These are phyloP conservation scores for Prunella fulvescens DNA, from an alignment of 2,113 vertebrate genomes.

Conservation along the genomic window DNA sequence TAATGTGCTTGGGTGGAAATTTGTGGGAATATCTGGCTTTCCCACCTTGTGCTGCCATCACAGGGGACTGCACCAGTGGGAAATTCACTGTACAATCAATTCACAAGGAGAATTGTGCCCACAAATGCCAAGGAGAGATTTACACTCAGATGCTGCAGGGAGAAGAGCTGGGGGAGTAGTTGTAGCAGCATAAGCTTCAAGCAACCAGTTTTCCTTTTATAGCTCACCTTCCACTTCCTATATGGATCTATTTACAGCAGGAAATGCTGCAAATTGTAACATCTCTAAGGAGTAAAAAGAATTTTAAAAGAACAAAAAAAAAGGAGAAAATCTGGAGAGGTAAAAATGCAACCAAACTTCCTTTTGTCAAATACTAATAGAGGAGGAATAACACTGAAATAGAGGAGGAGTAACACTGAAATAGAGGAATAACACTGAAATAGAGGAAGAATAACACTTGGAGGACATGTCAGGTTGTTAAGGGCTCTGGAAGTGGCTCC, in stretches of 20 bases:
- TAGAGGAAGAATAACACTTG: neutral
- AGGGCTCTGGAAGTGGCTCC: neutral
- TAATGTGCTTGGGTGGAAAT: neutral
- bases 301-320: neutral
- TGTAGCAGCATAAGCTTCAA: constrained; percentile 29
- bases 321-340: neutral
- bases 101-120: neutral
- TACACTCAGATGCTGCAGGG: neutral
- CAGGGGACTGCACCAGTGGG: neutral
- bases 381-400: neutral
- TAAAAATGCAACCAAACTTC: neutral
- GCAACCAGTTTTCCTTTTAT: constrained; percentile 32
- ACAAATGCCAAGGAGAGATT: neutral
- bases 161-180: constrained; percentile 41
- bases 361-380: neutral
- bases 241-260: constrained; percentile 13
- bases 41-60: neutral
- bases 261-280: neutral
- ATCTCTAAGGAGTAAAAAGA: neutral
- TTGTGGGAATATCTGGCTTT: neutral
- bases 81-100: neutral
- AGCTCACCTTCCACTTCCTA: constrained; percentile 51
- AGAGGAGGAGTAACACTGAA: neutral
- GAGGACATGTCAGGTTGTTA: neutral
- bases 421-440: neutral